Percentiles rank a stretch among this genome's conserved stretches.
Conservation (phyloP, 64 coral and sea anemone species). For the Stichodactyla mertensii region DNA sequence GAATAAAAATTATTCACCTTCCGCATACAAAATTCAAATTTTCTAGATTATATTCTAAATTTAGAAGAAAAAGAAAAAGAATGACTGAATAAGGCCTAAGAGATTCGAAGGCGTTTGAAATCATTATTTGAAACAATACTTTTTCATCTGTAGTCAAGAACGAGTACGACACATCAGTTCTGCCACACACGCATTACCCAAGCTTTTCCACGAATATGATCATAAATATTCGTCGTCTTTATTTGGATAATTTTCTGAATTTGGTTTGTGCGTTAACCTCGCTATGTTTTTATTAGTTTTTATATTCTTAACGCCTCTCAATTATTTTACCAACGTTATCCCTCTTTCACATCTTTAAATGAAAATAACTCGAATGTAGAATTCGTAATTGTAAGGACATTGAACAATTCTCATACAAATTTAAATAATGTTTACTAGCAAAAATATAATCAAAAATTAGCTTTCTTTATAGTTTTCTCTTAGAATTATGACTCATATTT, state of each 20-base stretch:
- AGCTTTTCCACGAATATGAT: background rate
- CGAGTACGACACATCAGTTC: background rate
- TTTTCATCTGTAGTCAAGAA: background rate
- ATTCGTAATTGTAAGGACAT: background rate
- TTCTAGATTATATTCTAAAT: conserved; percentile 2
- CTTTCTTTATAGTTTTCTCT: background rate
- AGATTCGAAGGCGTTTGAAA: background rate
- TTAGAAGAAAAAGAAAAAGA: background rate
- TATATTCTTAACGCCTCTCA: background rate
- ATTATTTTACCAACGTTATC: background rate
- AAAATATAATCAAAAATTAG: background rate
- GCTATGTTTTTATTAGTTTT: conserved; percentile 9
- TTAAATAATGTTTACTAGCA: background rate
- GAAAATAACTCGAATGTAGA: background rate
- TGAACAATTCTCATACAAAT: background rate
- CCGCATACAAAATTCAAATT: background rate
- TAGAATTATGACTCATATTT: background rate
- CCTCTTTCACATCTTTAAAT: background rate
- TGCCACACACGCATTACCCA: background rate
- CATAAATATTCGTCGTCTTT: background rate
- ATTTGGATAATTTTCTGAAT: background rate
- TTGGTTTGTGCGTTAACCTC: background rate
- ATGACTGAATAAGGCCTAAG: background rate
- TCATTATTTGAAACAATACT: background rate
- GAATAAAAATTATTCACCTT: background rate